Conservation (phyloP, 2,888 invertebrate species). For the Drosophila kuntzei region DNA sequence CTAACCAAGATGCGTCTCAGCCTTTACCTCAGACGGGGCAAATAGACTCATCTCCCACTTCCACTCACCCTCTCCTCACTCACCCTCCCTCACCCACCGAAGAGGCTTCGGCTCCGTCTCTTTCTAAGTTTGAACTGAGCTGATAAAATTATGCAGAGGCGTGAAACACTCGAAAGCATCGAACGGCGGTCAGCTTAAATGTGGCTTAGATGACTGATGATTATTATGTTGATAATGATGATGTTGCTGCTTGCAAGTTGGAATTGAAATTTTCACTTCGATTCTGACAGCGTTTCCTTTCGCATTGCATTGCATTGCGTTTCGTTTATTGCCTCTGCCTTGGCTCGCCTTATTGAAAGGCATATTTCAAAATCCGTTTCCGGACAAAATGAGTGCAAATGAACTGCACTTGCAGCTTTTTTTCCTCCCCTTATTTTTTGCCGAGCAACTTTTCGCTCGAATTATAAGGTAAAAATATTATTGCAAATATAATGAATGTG, state of each 20-base stretch:
- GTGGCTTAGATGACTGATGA: constrained; percentile 65
- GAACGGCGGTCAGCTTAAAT: constrained; percentile 64
- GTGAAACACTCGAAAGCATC: constrained; percentile 71
- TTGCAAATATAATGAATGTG: constrained; percentile 73
- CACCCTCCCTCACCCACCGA: no score
- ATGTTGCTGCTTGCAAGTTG: constrained; percentile 13
- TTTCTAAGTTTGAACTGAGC: constrained; percentile 48
- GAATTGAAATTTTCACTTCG: constrained; percentile 68
- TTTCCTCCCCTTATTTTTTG: neutral
- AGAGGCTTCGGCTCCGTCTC: neutral
- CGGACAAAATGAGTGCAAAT: constrained; percentile 63
- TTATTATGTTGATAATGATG: constrained; percentile 21
- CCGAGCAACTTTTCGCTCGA: constrained; percentile 29
- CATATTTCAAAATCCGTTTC: constrained; percentile 66
- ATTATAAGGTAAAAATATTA: constrained; percentile 73
- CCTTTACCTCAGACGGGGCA: constrained; percentile 19
- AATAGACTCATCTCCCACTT: constrained; percentile 6
- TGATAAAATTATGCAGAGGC: constrained; percentile 71
- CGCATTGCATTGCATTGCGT: neutral
- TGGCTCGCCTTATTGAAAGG: constrained; percentile 55
- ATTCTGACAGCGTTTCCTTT: constrained; percentile 51
- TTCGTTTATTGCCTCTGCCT: constrained; percentile 38
- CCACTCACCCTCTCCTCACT: neutral
- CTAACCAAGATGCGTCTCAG: constrained; percentile 28
- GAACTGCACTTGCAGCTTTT: constrained; percentile 31